Percentiles rank a stretch among this genome's conserved stretches.
These are phyloP conservation scores for Tortricodes alternella DNA, from an alignment of 2,888 invertebrate genomes.

Conservation along the genomic window DNA sequence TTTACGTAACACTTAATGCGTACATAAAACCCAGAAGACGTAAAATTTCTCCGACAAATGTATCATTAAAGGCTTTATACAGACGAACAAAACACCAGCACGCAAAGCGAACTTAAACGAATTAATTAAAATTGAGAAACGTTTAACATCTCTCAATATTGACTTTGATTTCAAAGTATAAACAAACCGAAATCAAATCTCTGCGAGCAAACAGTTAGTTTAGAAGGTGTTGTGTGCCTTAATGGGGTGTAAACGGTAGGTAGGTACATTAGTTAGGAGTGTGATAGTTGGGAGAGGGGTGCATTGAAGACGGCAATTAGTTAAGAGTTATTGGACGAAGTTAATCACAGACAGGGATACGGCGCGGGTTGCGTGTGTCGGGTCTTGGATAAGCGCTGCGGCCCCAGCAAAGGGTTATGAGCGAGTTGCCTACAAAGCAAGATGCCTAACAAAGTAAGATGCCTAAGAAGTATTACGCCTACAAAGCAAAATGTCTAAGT, in stretches of 20 bases:
- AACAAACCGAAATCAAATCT: conserved; percentile 29
- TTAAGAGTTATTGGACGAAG: conserved; percentile 58
- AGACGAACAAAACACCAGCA: not conserved
- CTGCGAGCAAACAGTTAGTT: conserved; percentile 15
- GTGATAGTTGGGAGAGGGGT: conserved; percentile 24
- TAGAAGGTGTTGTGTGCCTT: conserved; percentile 24
- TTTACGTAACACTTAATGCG: conserved; percentile 20
- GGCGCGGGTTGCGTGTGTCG: conserved; percentile 33
- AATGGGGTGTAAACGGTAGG: conserved; percentile 29
- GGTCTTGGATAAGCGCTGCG: not conserved
- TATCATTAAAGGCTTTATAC: no score
- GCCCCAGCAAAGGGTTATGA: no score
- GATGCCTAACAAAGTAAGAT: no score
- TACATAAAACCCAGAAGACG: conserved; percentile 21
- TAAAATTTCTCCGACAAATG: conserved; percentile 3
- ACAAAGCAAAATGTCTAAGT: no score
- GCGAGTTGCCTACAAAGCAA: no score
- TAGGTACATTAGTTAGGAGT: conserved; percentile 26
- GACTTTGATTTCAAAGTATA: conserved; percentile 16
- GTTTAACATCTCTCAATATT: conserved; percentile 18
- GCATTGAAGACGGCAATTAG: conserved; percentile 51
- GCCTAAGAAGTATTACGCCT: no score
- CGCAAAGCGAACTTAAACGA: not conserved
- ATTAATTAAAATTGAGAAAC: conserved; percentile 7
- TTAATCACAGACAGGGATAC: conserved; percentile 43